phyloP scores from a whole-genome alignment of 2,113 vertebrate species.

The Rhea pennata region DNA sequence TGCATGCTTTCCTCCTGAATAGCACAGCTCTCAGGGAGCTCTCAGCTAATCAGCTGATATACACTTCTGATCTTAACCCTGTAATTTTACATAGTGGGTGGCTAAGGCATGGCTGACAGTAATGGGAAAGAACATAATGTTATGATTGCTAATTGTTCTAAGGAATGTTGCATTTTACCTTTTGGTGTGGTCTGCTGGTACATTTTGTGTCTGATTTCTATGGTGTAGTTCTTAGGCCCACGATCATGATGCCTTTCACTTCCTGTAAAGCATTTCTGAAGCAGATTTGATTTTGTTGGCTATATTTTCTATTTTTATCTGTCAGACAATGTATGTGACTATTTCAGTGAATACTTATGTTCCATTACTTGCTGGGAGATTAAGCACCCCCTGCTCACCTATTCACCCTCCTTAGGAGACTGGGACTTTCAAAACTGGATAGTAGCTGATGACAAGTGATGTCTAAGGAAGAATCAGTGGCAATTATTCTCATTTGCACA shows the following conservation, averaged over 20 bases:
- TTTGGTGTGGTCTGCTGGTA: neutral
- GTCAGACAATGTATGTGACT: neutral
- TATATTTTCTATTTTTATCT: neutral
- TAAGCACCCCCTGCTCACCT: neutral
- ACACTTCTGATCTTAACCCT: neutral
- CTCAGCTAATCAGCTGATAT: constrained; percentile 10
- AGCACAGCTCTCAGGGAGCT: neutral
- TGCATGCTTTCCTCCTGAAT: accelerated
- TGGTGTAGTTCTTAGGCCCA: neutral
- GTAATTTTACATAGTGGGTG: constrained; percentile 45
- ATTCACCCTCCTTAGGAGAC: neutral
- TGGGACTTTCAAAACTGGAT: neutral
- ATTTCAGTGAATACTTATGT: neutral
- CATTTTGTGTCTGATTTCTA: neutral
- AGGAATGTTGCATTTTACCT: neutral
- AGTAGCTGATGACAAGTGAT: neutral
- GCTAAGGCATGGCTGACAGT: neutral
- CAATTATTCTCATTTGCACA: neutral
- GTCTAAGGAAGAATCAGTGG: neutral
- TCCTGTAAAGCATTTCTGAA: neutral
- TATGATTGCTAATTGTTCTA: constrained; percentile 40
- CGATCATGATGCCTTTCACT: neutral
- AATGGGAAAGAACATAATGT: neutral
- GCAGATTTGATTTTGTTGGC: neutral
- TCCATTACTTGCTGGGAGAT: neutral